Evolutionary conservation across 2,113 vertebrate species (phyloP).

Genomic region (Eptatretus burgeri): DNA sequence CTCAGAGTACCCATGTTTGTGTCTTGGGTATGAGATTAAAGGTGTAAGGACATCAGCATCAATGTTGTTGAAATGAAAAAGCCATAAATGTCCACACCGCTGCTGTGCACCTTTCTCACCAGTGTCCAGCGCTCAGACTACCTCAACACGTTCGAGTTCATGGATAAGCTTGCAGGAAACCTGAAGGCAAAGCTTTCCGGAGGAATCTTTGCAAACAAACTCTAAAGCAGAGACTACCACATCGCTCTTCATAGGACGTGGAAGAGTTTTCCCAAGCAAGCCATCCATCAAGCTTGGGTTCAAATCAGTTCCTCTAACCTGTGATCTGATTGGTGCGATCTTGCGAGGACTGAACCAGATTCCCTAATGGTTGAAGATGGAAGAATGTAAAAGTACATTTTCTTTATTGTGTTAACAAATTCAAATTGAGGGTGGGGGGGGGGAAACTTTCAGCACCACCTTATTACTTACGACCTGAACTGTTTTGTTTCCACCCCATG

Average conservation of each 20-base stretch:
- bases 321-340: background rate
- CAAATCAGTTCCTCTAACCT: background rate
- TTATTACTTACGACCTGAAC: too few species aligned
- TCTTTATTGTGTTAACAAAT: too few species aligned
- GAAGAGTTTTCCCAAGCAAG: background rate
- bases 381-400: background rate
- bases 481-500: too few species aligned
- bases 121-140: slow-evolving; percentile 59
- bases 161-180: slow-evolving; percentile 85
- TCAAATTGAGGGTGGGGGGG: too few species aligned
- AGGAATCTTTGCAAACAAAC: background rate
- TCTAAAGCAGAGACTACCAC: background rate
- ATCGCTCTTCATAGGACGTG: too few species aligned
- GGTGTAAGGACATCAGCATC: too few species aligned
- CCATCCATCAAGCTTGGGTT: background rate
- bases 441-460: too few species aligned
- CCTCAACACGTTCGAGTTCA: slow-evolving; percentile 79
- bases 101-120: background rate
- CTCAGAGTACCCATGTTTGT: too few species aligned
- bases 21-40: too few species aligned
- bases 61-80: too few species aligned
- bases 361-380: background rate
- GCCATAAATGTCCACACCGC: too few species aligned
- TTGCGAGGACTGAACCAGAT: background rate
- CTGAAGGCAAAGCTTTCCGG: slow-evolving; percentile 37